Evolutionary conservation across 1,140 invertebrate genomes (phyloP).

Genomic region (Cyclina sinensis): DNA sequence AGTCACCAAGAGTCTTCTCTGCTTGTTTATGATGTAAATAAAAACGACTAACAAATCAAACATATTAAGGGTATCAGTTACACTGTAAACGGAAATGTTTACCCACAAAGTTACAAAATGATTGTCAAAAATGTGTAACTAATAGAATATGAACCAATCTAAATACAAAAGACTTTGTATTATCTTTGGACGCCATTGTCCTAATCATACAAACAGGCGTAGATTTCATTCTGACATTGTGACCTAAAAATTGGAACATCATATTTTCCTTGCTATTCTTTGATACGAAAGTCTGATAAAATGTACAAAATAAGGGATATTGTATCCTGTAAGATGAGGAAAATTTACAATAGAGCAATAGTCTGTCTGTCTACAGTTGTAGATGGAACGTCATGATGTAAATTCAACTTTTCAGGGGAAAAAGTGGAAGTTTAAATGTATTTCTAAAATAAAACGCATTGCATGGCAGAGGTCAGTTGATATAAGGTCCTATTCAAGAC

Average conservation of each 20-base stretch:
- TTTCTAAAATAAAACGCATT: background rate
- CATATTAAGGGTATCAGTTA: slow-evolving; percentile 51
- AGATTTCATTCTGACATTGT: slow-evolving; percentile 29
- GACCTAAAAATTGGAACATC: slow-evolving; percentile 43
- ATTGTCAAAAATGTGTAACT: slow-evolving; percentile 51
- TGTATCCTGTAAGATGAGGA: background rate
- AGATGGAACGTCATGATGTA: too few species aligned
- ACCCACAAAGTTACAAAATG: slow-evolving; percentile 56
- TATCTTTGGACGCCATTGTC: slow-evolving; percentile 32
- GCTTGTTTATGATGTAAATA: slow-evolving; percentile 38
- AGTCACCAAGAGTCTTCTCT: background rate
- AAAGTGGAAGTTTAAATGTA: background rate
- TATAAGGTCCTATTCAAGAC: too few species aligned
- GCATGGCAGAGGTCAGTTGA: too few species aligned
- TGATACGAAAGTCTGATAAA: slow-evolving; percentile 36
- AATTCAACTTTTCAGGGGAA: too few species aligned
- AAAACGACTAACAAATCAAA: slow-evolving; percentile 22
- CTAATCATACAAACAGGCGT: slow-evolving; percentile 16
- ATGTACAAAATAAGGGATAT: slow-evolving; percentile 20
- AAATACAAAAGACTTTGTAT: slow-evolving; percentile 41
- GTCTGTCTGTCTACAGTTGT: background rate
- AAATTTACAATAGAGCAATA: background rate
- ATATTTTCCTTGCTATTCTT: slow-evolving; percentile 23
- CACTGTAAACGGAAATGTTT: slow-evolving; percentile 50
- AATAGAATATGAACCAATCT: slow-evolving; percentile 32